Evolutionary conservation across 2,888 invertebrate genomes (phyloP).

Genomic region (Leucophenga montana): DNA sequence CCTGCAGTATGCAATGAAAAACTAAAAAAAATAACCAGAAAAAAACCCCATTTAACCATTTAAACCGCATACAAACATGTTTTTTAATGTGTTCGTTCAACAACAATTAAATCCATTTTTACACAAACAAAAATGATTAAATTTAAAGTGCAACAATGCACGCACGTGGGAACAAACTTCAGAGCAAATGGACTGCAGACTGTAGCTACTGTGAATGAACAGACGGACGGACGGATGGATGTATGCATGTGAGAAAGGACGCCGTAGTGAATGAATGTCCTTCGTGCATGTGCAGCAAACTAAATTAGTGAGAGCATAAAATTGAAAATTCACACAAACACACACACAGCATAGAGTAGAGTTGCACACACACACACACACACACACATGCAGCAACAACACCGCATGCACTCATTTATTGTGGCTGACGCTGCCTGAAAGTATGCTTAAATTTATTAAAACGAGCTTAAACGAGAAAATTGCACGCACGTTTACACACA

Average conservation of each 20-base stretch:
- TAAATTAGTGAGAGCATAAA: constrained; percentile 21
- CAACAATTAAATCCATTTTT: constrained; percentile 59
- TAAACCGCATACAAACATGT: constrained; percentile 45
- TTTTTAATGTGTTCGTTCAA: constrained; percentile 53
- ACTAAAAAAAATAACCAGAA: neutral
- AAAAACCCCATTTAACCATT: neutral
- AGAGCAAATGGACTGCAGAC: constrained; percentile 19
- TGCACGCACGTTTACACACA: constrained; percentile 44
- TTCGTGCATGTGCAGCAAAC: constrained; percentile 17
- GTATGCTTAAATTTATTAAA: constrained; percentile 51
- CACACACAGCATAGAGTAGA: constrained; percentile 4
- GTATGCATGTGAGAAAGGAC: neutral
- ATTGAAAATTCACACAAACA: constrained; percentile 2
- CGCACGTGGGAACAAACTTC: constrained; percentile 28
- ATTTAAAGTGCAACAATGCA: constrained; percentile 50
- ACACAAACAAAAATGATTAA: constrained; percentile 51
- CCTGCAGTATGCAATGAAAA: constrained; percentile 17
- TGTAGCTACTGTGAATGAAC: neutral
- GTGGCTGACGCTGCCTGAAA: constrained; percentile 33
- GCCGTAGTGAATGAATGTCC: constrained; percentile 4
- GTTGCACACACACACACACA: neutral
- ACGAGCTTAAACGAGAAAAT: constrained; percentile 48
- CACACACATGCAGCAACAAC: neutral
- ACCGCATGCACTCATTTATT: constrained; percentile 21
- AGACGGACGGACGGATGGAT: neutral